Evolutionary conservation across 2,797 vertebrate genomes (phyloP).

Genomic region (Rhinoraja longicauda): DNA sequence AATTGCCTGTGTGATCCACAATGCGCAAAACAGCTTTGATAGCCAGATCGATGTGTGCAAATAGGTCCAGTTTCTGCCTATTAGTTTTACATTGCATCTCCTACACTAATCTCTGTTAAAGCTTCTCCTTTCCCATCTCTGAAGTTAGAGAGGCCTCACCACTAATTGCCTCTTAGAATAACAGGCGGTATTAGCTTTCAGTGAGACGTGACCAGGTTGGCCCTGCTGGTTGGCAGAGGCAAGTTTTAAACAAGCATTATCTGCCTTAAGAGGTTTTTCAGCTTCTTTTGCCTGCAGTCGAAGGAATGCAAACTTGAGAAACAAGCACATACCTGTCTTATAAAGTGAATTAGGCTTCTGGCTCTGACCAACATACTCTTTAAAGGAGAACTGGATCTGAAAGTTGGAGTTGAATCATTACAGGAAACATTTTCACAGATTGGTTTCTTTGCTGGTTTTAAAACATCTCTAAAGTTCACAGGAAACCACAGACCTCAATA

Average conservation of each 20-base stretch:
- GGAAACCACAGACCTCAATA: neutral
- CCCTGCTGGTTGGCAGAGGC: neutral
- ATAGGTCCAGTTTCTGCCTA: no score
- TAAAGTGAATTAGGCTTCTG: neutral
- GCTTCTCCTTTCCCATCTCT: neutral
- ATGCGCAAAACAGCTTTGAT: no score
- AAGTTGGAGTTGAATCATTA: neutral
- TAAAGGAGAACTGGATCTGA: neutral
- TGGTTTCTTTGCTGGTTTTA: neutral
- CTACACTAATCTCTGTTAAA: neutral
- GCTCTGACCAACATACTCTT: neutral
- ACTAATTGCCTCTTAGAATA: neutral
- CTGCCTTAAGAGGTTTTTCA: slow-evolving; percentile 4
- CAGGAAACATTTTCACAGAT: neutral
- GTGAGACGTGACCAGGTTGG: neutral
- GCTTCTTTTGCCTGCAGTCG: neutral
- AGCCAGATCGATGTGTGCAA: no score
- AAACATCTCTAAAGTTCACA: neutral
- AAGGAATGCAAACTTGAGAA: neutral
- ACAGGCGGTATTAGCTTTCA: neutral
- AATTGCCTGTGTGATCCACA: no score
- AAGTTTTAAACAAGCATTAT: neutral
- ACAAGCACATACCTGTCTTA: slow-evolving; percentile 26
- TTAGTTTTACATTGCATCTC: neutral
- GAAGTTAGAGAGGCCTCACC: neutral